Conservation (phyloP, 1,140 invertebrate genomes). For the Ooceraea biroi region DNA sequence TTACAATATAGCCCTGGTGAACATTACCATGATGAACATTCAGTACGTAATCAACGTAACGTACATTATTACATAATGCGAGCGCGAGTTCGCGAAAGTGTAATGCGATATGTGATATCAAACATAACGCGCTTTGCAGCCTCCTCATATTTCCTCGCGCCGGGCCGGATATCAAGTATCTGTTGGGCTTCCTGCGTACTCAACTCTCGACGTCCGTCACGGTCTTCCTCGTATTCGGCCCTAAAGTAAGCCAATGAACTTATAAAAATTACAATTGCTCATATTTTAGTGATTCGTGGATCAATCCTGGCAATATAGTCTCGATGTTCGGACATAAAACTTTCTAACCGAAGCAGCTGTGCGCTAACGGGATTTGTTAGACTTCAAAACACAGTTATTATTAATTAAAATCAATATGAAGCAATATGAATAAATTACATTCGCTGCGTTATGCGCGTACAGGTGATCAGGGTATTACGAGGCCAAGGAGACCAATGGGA, state of each 20-base stretch:
- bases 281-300: too few relatives aligned
- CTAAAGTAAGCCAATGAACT: conserved; percentile 89
- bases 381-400: too few relatives aligned
- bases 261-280: too few relatives aligned
- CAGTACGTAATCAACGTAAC: conserved; percentile 91
- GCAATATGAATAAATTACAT: too few relatives aligned
- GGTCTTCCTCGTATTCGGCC: conserved; percentile 93
- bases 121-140: conserved; percentile 85
- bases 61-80: conserved; percentile 16
- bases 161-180: conserved; percentile 95
- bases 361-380: too few relatives aligned
- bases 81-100: not conserved
- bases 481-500: conserved; percentile 96
- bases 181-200: conserved; percentile 94
- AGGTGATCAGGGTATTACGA: conserved; percentile 92
- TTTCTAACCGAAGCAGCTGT: too few relatives aligned
- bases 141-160: conserved; percentile 94
- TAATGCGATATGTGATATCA: not conserved
- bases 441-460: not conserved
- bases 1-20: conserved; percentile 97
- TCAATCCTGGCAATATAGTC: too few relatives aligned
- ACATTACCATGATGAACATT: conserved; percentile 95
- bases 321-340: too few relatives aligned
- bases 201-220: conserved; percentile 95
- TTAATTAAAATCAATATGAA: too few relatives aligned